phyloP scores from a whole-genome alignment of 2,888 invertebrate genomes.

The Fragum fragum region DNA sequence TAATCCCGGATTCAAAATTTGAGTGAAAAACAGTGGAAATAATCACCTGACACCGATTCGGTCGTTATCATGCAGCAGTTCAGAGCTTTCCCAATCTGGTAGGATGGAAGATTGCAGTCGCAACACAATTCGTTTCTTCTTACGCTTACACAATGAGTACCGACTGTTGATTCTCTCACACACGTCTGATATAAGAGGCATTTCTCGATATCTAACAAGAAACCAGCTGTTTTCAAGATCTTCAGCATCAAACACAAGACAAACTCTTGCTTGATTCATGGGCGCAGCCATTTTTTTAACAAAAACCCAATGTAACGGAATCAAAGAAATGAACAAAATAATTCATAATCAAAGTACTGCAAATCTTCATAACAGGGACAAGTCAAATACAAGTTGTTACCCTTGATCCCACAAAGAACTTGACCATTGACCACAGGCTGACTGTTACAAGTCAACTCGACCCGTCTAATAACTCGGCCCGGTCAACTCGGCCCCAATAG shows the following conservation, averaged over 20 bases:
- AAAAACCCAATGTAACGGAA: conserved; percentile 1
- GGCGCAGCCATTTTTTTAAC: conserved; percentile 66
- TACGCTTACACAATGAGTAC: background rate
- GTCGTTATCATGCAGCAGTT: conserved; percentile 67
- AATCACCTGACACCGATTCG: conserved; percentile 58
- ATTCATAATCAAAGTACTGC: no score
- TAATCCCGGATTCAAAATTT: no score
- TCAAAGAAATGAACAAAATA: background rate
- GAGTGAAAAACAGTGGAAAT: no score
- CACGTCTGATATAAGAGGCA: conserved; percentile 39
- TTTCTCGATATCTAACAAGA: conserved; percentile 56
- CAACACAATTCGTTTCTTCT: conserved; percentile 33
- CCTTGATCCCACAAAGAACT: background rate
- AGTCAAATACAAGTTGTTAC: background rate
- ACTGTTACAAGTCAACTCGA: no score
- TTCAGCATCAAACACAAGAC: conserved; percentile 61
- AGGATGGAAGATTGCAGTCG: conserved; percentile 55
- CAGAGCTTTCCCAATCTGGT: conserved; percentile 61
- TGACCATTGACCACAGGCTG: background rate
- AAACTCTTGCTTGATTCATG: conserved; percentile 66
- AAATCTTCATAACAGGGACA: background rate
- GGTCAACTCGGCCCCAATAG: no score
- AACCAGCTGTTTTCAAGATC: conserved; percentile 64
- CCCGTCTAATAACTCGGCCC: no score
- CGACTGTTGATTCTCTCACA: conserved; percentile 38